A percentile compares a stretch with the other conserved stretches of the same genome.
These are phyloP conservation scores for Hystrix cristata DNA, from an alignment of 2,113 vertebrate species.

Conservation along the genomic window DNA sequence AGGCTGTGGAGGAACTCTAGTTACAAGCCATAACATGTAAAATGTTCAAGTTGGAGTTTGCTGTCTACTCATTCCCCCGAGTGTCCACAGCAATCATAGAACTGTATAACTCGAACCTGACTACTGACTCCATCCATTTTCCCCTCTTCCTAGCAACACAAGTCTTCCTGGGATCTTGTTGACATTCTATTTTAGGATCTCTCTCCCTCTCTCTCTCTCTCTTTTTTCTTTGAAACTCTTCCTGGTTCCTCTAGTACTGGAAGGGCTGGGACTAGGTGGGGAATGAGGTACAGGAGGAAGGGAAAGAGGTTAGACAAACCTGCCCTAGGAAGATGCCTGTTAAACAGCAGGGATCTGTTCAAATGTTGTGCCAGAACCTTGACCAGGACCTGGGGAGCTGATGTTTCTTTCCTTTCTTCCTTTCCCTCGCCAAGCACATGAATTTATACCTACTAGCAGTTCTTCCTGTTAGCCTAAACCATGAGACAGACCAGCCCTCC, in stretches of 20 bases:
- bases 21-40: conserved; percentile 84
- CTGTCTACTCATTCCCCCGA: conserved; percentile 88
- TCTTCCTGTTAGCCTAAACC: background rate
- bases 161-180: too few species aligned
- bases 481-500: background rate
- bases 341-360: background rate
- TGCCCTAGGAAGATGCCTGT: background rate
- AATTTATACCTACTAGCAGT: background rate
- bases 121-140: conserved; percentile 91
- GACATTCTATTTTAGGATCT: too few species aligned
- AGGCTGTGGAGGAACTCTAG: too few species aligned
- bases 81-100: too few species aligned
- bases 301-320: background rate
- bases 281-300: background rate
- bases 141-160: too few species aligned
- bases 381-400: background rate
- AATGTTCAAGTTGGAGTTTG: conserved; percentile 94
- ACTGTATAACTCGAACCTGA: conserved; percentile 90
- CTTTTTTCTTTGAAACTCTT: background rate
- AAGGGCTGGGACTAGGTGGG: background rate
- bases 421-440: background rate
- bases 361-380: background rate
- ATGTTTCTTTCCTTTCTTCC: background rate
- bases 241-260: background rate
- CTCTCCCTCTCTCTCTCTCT: too few species aligned